phyloP scores from a whole-genome alignment of 2,888 invertebrate genomes.

The Ecliptopera silaceata region DNA sequence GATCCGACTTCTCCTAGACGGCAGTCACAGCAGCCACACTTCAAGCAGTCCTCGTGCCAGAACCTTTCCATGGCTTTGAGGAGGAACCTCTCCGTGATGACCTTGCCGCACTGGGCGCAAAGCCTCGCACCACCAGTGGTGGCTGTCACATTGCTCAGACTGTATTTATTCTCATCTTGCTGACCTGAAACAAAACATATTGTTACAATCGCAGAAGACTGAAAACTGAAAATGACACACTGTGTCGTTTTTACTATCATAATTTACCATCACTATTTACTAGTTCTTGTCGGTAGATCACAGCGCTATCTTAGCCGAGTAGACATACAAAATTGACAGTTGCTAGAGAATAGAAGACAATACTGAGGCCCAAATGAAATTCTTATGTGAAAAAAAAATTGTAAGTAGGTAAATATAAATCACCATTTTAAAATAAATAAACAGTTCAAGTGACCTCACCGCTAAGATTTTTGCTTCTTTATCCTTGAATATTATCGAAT shows the following conservation, averaged over 20 bases:
- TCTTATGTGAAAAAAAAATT: too few relatives aligned
- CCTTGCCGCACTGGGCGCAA: conserved; percentile 93
- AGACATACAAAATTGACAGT: too few relatives aligned
- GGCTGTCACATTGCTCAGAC: conserved; percentile 60
- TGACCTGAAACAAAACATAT: conserved; percentile 57
- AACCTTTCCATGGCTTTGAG: conserved; percentile 93
- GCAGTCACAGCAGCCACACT: conserved; percentile 96
- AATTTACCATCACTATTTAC: too few relatives aligned
- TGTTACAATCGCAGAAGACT: too few relatives aligned
- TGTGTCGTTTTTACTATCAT: too few relatives aligned
- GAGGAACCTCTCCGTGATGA: conserved; percentile 91
- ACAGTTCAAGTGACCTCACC: not conserved
- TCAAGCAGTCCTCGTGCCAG: conserved; percentile 97
- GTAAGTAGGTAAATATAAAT: too few relatives aligned
- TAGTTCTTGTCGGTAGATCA: too few relatives aligned
- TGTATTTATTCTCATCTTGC: conserved; percentile 76
- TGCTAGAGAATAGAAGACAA: too few relatives aligned
- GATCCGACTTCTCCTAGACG: conserved; percentile 96
- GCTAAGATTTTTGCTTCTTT: not conserved
- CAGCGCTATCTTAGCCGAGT: too few relatives aligned
- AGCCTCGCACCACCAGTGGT: conserved; percentile 80
- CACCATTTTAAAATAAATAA: too few relatives aligned
- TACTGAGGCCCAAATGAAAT: too few relatives aligned
- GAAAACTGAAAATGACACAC: too few relatives aligned
- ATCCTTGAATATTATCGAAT: conserved; percentile 4